Conservation (phyloP, 92 coral and sea anemone species). For the Virgularia gustaviana region DNA sequence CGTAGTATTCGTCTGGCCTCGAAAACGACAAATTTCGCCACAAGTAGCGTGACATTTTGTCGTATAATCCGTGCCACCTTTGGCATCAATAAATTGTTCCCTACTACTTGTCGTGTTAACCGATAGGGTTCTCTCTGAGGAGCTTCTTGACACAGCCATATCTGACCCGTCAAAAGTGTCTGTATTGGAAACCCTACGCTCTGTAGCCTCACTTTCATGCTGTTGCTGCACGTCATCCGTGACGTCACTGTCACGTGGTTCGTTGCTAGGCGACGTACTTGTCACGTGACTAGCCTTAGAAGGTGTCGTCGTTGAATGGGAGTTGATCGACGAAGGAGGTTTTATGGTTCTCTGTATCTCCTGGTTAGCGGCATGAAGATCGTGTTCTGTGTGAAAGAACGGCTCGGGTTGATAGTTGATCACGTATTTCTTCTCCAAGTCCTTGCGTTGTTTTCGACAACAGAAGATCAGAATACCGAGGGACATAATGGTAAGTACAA, state of each 20-base stretch:
- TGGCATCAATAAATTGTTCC: background rate
- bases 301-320: background rate
- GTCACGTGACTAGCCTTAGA: background rate
- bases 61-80: background rate
- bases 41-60: no score
- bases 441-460: constrained; percentile 30
- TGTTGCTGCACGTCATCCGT: no score
- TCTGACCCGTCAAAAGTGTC: no score
- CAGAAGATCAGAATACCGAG: constrained; percentile 4
- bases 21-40: no score
- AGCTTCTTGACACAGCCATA: no score
- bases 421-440: constrained; percentile 20
- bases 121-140: background rate
- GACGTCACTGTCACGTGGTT: background rate
- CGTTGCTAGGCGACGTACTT: background rate
- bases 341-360: constrained; percentile 17
- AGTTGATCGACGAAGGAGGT: background rate
- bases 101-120: background rate
- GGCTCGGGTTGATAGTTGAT: constrained; percentile 7
- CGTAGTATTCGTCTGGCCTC: no score
- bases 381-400: background rate
- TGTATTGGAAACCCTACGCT: no score
- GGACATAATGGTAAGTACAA: constrained; percentile 35
- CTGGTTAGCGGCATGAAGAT: background rate
- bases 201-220: no score